Base-by-base conservation (phyloP, 2,113 vertebrate genomes). In the Microcebus lehilahytsara region DNA sequence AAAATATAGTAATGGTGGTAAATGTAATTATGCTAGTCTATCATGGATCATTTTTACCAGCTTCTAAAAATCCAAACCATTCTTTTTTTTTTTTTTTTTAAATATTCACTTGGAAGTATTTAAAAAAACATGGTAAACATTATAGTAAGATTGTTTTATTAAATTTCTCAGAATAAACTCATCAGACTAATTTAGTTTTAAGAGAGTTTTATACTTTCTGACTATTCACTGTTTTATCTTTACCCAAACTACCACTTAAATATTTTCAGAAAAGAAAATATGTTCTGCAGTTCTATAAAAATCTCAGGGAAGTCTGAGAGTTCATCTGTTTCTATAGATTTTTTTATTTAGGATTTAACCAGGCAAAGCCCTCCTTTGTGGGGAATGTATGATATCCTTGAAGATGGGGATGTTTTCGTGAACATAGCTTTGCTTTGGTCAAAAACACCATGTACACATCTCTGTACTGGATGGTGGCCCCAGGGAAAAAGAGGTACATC, bases 261-360 rank as follows among this genome's bases (percentile, higher is more conserved):
- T 96, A 79, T 92, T 85, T 89, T 69, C 88, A 93, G 86, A 78
- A 74, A 62, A 78, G 40, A 91, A 92, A 81, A 22, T 81, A 12
- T 25, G 6, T 79, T 79, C 13, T 42, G 12, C 11, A 75, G 32
- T 56, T 94, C 10, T 81, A 37, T 89, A 91, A 83, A 79, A 79
- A 66, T 42, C 56, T 95, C 58, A 49, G 66, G 30, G 40, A 92
- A 64, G 34, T 12, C 16, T 83, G 69, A 9, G 7, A 16, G 8
- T 67, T 69, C 34, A 3, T 69, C 56, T 56, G 22, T 62, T 56
- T 77, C 78, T 78, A 60, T 30, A 67, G 62, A 79, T 42, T 32
- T 78, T 14, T 14, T 81, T 60, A 37, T 9, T 88, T 79, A 17
- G 8, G 25, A 23, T 80, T 83, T 83, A 89, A 40, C 5, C 8